Base-by-base conservation (phyloP, 2,797 vertebrate species). In the Dipus sagitta region DNA sequence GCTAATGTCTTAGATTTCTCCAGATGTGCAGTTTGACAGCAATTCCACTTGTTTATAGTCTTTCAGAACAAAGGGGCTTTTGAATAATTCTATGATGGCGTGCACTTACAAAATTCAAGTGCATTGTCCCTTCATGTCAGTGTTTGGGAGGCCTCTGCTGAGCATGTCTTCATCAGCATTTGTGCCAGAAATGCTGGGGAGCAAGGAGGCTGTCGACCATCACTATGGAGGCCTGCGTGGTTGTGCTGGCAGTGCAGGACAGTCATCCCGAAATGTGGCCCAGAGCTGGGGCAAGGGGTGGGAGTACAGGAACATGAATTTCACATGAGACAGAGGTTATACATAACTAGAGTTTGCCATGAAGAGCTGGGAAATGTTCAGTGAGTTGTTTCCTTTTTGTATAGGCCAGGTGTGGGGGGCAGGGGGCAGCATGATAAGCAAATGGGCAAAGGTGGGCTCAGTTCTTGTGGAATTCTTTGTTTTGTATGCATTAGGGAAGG, bases 51-150 rank as follows among this genome's bases (percentile, higher is more conserved):
- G 34, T 47, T 1, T 3, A 7, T 0, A 28, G n/a, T 6, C 30
- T 65, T 85, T 26, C 32, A 47, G 62, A 64, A 42, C 42, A 4
- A 13, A 86, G 76, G 14, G 84, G 23, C 3, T 47, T 47, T 10
- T 28, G 65, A 11, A 10, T 4, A 8, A n/a, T 6, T 52, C 20
- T 17, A 0, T 2, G 2, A 21, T 42, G 1, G 0, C 0, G 4
- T 9, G 23, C 3, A 0, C 17, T 38, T 18, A 1, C 0, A 20
- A 42, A 6, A 52, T 28, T 1, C 23, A 3, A 70, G 26, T 26
- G 32, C 0, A 17, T 0, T 12, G 12, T 13, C 52, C 0, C 32
- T 2, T 2, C 3, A 0, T 1, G 0, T 23, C 4, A 52, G 81
- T 65, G 4, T 1, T 1, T 32, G 2, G 0, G 2, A 1, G 9